Percentiles rank a stretch among this genome's conserved stretches.
Evolutionary conservation across 2,888 invertebrate genomes (phyloP).

Genomic region (Chymomyza amoena): DNA sequence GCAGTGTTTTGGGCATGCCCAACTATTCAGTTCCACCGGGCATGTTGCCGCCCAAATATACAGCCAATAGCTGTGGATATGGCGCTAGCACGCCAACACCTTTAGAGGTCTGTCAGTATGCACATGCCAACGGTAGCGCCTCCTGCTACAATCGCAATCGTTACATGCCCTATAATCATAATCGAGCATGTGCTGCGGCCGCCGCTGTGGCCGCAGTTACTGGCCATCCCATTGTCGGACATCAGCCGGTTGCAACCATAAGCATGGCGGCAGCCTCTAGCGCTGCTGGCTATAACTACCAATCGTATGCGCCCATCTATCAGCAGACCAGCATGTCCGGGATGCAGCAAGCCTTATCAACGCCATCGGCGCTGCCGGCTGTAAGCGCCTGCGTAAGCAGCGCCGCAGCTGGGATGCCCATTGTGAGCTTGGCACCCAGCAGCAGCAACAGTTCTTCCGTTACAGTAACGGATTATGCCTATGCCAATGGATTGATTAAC

Average conservation of each 20-base stretch:
- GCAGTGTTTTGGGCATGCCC: constrained; percentile 22
- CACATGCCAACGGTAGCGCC: constrained; percentile 47
- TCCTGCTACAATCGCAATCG: constrained; percentile 73
- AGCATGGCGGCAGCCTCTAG: constrained; percentile 29
- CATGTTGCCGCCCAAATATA: constrained; percentile 33
- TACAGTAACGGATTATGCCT: constrained; percentile 16
- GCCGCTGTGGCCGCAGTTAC: constrained; percentile 46
- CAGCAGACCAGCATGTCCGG: constrained; percentile 44
- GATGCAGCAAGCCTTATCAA: constrained; percentile 21
- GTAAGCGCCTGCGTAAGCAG: neutral
- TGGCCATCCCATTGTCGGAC: constrained; percentile 33
- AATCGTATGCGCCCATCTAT: constrained; percentile 64
- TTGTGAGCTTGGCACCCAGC: constrained; percentile 4
- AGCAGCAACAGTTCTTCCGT: neutral
- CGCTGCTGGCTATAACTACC: constrained; percentile 39
- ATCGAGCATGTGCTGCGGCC: constrained; percentile 60
- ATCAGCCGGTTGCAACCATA: constrained; percentile 16
- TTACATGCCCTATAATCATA: constrained; percentile 76
- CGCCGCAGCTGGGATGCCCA: constrained; percentile 7
- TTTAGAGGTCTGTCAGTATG: constrained; percentile 60
- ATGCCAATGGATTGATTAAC: constrained; percentile 24
- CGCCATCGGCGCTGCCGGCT: constrained; percentile 17
- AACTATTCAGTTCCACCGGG: constrained; percentile 35
- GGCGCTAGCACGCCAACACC: constrained; percentile 15
- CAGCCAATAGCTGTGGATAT: constrained; percentile 5